A percentile compares a stretch with the other conserved stretches of the same genome.
Evolutionary conservation across 2,888 invertebrate genomes (phyloP).

Genomic region (Drosophila anomelani): DNA sequence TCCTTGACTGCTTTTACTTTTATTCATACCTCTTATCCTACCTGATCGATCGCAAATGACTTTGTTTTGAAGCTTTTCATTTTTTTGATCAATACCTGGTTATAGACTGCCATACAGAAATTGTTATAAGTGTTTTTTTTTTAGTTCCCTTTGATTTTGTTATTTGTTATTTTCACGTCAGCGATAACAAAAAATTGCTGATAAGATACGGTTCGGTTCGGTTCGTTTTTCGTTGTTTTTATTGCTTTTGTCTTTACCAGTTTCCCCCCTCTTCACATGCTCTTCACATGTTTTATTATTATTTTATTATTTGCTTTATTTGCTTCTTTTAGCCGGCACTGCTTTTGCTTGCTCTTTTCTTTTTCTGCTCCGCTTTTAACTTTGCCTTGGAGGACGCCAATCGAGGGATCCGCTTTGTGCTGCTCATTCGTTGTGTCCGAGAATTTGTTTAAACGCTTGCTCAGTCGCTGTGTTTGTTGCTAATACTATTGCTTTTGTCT

Average conservation of each 20-base stretch:
- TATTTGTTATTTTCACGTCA: slow-evolving; percentile 48
- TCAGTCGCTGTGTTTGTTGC: slow-evolving; percentile 32
- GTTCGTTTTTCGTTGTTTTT: slow-evolving; percentile 45
- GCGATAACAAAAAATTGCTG: slow-evolving; percentile 72
- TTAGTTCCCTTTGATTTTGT: slow-evolving; percentile 43
- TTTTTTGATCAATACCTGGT: slow-evolving; percentile 7
- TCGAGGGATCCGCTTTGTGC: slow-evolving; percentile 51
- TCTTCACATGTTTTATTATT: slow-evolving; percentile 37
- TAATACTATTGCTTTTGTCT: slow-evolving; percentile 11
- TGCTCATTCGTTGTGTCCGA: slow-evolving; percentile 47
- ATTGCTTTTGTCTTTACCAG: slow-evolving; percentile 23
- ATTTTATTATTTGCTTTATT: slow-evolving; percentile 26
- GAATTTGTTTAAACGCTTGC: slow-evolving; percentile 66
- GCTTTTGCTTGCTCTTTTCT: slow-evolving; percentile 23
- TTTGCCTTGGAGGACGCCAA: slow-evolving; percentile 47
- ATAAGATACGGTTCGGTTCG: slow-evolving; percentile 62
- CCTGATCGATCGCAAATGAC: slow-evolving; percentile 8
- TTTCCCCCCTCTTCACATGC: slow-evolving; percentile 12
- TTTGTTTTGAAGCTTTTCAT: slow-evolving; percentile 13
- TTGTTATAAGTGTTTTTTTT: slow-evolving; percentile 48
- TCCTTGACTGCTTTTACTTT: background rate
- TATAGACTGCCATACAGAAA: slow-evolving; percentile 5
- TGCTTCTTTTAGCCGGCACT: slow-evolving; percentile 27
- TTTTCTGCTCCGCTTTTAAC: slow-evolving; percentile 30
- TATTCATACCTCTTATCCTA: background rate